Evolutionary conservation across 2,113 vertebrate species (phyloP), one percentile per base, ranked within the genome.

Genomic region (Bolborhynchus lineola): DNA sequence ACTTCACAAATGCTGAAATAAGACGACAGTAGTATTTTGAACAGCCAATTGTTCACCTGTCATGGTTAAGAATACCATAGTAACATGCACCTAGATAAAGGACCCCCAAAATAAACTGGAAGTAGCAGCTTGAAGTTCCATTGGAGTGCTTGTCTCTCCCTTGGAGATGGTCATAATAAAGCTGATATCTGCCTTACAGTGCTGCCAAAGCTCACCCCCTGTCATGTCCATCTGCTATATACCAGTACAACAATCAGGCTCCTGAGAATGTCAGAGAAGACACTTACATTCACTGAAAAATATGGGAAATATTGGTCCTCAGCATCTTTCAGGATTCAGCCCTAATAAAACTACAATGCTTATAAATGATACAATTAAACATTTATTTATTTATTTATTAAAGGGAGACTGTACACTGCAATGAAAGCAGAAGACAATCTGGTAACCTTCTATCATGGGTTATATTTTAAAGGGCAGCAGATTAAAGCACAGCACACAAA

Each of bases 161-260:
- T 96, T 9, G 78, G 95, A 96, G 91, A 90, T 86, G 88, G 92
- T 75, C 88, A 92, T 52, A 90, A 88, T 72, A 81, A 95, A 96
- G 90, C 93, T 95, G 92, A 25, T 97, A 94, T 94, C 92, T 97
- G 97, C 93, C 95, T 97, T 82, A 97, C 55, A 13, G 86, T 92
- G 86, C 87, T 97, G 91, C 97, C 95, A 95, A 95, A 91, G 84
- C 89, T 88, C 94, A 95, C 95, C 97, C 97, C 97, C 96, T 96
- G 95, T 97, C 95, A 95, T 87, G 79, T 93, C 95, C 96, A 97
- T 97, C 93, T 97, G 96, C 95, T 97, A 92, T 90, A 95, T 57
- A 97, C 78, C 75, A 94, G 88, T 90, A 80, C 80, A 94, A 96
- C 35, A 92, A 95, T 95, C 91, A 92, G 77, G 85, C 68, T 86